Base-by-base conservation (phyloP, 2,888 invertebrate species). In the Apocheima hispidaria region DNA sequence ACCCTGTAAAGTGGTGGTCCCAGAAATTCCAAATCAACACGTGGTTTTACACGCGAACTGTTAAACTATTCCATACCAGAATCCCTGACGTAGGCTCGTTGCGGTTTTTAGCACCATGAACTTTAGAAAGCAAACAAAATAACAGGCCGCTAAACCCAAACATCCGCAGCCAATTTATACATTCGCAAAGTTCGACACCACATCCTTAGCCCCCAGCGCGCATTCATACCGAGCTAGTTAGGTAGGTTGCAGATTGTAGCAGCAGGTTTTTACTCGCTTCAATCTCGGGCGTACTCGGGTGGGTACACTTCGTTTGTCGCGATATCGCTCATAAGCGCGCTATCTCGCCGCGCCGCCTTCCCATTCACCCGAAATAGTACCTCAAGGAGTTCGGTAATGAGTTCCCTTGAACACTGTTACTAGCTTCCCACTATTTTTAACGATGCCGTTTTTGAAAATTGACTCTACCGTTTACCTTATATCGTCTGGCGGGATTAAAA, bases 331-430 rank as follows among this genome's bases (percentile, higher is more conserved):
- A 88, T 88, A 88, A 90, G 87, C 84, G 81, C 75, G 82, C 88
- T 90, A 90, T 90, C 88, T 89, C 80, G 65, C 72, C 76, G 74
- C 78, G 76, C 77, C 82, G 81, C 79, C 81, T 70, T 79, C 77
- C 89, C 83, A 89, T 91, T 91, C 90, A 90, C 77, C 89, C 87
- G 80, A 91, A 91, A 91, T 90, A 88, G 87, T 89, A 87, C 87
- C 88, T 90, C 86, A 85, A 90, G 89, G 89, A 88, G 87, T 89
- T 90, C 72, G 82, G 87, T 91, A 90, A 91, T 90, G 91, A 90
- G 88, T 86, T 90, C 84, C 86, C 86, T 84, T 83, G 81, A 86
- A 83, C 78, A 82, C 84, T 80, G 81, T 79, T 79, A 82, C 83
- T 81, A 78, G 76, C 80, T 79, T 72, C 79, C 72, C 75, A 85